Base-by-base conservation (phyloP, 2,113 vertebrate genomes). In the Sinocyclocheilus maitianheensis region DNA sequence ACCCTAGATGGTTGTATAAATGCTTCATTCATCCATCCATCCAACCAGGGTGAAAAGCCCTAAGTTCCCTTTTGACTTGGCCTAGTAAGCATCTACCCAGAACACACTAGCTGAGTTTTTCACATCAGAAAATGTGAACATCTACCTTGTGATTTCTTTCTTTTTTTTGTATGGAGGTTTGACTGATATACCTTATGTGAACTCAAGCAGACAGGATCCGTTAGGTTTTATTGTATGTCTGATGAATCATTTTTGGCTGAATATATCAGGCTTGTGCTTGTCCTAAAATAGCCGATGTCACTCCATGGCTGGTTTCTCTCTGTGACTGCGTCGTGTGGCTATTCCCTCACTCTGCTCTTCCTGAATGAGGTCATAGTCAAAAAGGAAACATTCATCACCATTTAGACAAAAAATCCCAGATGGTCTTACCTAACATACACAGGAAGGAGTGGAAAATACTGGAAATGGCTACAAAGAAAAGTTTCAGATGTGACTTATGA, bases 321-420 rank as follows among this genome's bases (percentile, higher is more conserved):
- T 53, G 51, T 60, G 74, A 46, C 40, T 91, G 77, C 92, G 90
- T 91, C 10, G 22, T 53, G 87, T 71, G 86, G 81, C 80, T 88
- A 88, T 86, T 88, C 89, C 85, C 87, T 81, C 87, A 43, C 86
- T 77, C 86, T 90, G 89, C 84, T 87, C 90, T 91, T 94, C 92
- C 93, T 91, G 89, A 78, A 93, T 93, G 91, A 94, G 90, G 90
- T 94, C 92, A 95, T 86, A 78, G 65, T 48, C 62, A 87, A 88
- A 91, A 88, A 90, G 92, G 92, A 94, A 93, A 90, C 90, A 92
- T 93, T 91, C 88, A 90, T 94, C 93, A 91, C 89, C 48, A 79
- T 85, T 79, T 78, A 80, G 22, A 62, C 12, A n/a, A 58, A 86
- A 69, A 69, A 58, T n/a, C 11, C 24, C 80, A 77, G 67, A 69